Conservation (phyloP, 2,888 invertebrate species). For the Rotaria macrura region DNA sequence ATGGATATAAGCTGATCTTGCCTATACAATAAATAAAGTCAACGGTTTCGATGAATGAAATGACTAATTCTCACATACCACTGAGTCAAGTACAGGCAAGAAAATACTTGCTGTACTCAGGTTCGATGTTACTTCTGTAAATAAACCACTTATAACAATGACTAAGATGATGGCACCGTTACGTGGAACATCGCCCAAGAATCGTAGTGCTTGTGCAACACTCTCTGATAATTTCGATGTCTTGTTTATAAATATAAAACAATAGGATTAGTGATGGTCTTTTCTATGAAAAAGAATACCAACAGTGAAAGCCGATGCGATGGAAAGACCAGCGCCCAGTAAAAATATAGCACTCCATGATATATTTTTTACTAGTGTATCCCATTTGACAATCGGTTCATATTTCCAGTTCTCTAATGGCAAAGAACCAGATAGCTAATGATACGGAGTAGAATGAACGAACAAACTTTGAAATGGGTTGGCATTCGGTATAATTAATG, state of each 20-base stretch:
- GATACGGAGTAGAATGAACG: background rate
- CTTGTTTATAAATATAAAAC: slow-evolving; percentile 36
- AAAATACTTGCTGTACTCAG: slow-evolving; percentile 55
- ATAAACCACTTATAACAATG: slow-evolving; percentile 64
- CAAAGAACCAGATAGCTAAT: background rate
- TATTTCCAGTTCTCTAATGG: slow-evolving; percentile 23
- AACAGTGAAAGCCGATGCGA: slow-evolving; percentile 70
- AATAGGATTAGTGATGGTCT: slow-evolving; percentile 60
- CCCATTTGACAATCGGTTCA: slow-evolving; percentile 69
- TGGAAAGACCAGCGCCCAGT: slow-evolving; percentile 65
- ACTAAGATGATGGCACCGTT: slow-evolving; percentile 64
- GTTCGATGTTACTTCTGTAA: slow-evolving; percentile 80
- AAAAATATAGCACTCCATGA: slow-evolving; percentile 80
- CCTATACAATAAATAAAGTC: background rate
- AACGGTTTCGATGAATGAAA: background rate
- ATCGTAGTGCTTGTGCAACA: slow-evolving; percentile 61
- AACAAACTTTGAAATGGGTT: slow-evolving; percentile 56
- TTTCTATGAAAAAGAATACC: slow-evolving; percentile 63
- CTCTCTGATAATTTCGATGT: slow-evolving; percentile 64
- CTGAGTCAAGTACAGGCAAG: slow-evolving; percentile 62
- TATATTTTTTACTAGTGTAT: slow-evolving; percentile 68
- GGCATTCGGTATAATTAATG: slow-evolving; percentile 70
- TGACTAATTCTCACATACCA: slow-evolving; percentile 54
- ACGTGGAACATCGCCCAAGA: slow-evolving; percentile 54
- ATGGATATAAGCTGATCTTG: slow-evolving; percentile 22